Percentiles rank a stretch among this genome's conserved stretches.
phyloP scores from a whole-genome alignment of 2,797 vertebrate genomes.

The Lutjanus campechanus region DNA sequence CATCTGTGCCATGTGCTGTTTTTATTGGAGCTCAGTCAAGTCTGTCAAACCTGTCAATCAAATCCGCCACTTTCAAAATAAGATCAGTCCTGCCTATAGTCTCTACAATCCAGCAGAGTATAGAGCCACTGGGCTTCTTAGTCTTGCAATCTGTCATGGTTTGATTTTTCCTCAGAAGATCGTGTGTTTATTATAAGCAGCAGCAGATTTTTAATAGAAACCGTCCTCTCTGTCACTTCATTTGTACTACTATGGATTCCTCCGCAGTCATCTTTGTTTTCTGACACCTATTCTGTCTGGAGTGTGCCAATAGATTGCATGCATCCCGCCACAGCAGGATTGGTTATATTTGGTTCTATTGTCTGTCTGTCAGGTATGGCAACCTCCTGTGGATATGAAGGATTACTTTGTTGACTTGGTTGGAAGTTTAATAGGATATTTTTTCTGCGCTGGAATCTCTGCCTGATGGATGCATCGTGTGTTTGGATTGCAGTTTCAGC shows the following conservation, averaged over 20 bases:
- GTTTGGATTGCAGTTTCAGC: constrained; percentile 65
- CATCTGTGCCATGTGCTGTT: constrained; percentile 1
- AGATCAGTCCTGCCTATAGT: background rate
- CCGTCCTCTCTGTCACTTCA: constrained; percentile 26
- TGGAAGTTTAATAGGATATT: constrained; percentile 72
- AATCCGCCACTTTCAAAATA: constrained; percentile 9
- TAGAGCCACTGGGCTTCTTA: background rate
- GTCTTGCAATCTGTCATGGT: constrained; percentile 3
- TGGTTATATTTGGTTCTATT: constrained; percentile 71
- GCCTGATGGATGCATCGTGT: constrained; percentile 71
- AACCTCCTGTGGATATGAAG: constrained; percentile 71
- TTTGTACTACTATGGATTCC: constrained; percentile 42
- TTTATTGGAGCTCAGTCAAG: constrained; percentile 4
- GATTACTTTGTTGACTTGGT: constrained; percentile 75
- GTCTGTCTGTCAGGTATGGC: constrained; percentile 66
- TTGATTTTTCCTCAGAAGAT: constrained; percentile 30
- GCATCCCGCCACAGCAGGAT: constrained; percentile 52
- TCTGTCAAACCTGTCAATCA: constrained; percentile 23
- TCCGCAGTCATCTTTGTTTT: constrained; percentile 43
- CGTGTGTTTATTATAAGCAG: constrained; percentile 25
- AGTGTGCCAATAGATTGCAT: constrained; percentile 39
- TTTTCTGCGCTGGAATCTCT: constrained; percentile 62
- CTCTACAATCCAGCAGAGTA: background rate
- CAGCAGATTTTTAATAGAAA: constrained; percentile 37
- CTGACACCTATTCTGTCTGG: constrained; percentile 46